Percentiles rank a stretch among this genome's conserved stretches.
phyloP scores from a whole-genome alignment of 1,140 invertebrate species.

The Triops cancriformis region DNA sequence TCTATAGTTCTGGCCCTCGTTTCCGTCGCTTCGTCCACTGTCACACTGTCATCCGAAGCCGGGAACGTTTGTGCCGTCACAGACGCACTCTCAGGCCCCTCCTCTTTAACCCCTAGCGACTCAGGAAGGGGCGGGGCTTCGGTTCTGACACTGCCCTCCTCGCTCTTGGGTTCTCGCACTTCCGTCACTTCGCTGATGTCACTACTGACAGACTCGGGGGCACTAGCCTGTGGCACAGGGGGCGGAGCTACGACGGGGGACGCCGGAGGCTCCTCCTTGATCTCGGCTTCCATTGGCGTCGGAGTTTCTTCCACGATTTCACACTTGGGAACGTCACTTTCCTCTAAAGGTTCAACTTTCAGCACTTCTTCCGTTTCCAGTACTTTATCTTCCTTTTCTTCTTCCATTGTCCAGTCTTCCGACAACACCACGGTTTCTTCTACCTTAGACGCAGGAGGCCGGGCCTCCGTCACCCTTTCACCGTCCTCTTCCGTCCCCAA shows the following conservation, averaged over 20 bases:
- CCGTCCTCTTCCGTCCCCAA: conserved; percentile 20
- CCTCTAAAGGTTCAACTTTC: not conserved
- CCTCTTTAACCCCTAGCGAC: not conserved
- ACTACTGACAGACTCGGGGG: no score
- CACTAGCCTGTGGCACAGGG: no score
- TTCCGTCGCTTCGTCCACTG: not conserved
- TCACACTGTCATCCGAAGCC: not conserved
- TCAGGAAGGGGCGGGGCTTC: not conserved
- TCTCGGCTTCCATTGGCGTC: not conserved
- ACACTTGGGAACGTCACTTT: not conserved
- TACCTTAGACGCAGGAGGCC: not conserved
- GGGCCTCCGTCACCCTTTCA: not conserved
- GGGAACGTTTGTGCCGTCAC: not conserved
- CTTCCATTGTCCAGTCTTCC: not conserved
- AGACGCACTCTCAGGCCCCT: no score
- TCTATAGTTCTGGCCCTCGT: not conserved
- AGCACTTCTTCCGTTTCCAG: not conserved
- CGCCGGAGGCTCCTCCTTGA: conserved; percentile 5
- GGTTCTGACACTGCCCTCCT: no score
- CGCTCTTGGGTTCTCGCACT: no score
- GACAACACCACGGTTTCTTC: not conserved
- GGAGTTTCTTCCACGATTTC: not conserved
- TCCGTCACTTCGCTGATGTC: no score
- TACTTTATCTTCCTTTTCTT: not conserved
- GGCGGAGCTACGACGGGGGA: not conserved